These are phyloP conservation scores for Neoitamus cyanurus DNA, from an alignment of 2,888 invertebrate species.

Conservation along the genomic window DNA sequence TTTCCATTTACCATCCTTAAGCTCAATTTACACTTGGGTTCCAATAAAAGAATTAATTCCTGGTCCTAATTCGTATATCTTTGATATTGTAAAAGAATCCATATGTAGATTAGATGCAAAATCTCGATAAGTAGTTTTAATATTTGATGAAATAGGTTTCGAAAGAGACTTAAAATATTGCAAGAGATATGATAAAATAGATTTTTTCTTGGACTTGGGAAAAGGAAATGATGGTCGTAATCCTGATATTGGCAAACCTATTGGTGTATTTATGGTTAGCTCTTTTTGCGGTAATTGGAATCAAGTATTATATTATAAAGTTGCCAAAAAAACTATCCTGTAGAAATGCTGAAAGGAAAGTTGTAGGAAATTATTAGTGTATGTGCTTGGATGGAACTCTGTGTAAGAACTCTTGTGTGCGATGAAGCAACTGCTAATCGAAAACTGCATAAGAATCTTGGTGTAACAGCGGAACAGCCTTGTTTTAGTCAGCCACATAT, in stretches of 20 bases:
- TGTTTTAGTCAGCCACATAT: too few species aligned
- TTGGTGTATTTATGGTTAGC: background rate
- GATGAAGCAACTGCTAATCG: background rate
- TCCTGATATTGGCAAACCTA: background rate
- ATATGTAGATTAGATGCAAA: background rate
- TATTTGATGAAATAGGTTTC: background rate
- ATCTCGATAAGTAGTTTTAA: background rate
- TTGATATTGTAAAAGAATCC: background rate
- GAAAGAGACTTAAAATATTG: background rate
- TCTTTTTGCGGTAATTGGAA: background rate
- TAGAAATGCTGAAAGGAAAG: background rate
- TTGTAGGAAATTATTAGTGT: background rate
- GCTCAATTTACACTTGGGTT: background rate
- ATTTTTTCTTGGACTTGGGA: background rate
- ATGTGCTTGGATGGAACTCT: background rate
- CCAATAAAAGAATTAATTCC: background rate
- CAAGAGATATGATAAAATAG: background rate
- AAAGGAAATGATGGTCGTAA: background rate
- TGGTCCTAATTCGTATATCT: background rate
- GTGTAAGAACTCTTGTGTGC: background rate
- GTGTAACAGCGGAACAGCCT: background rate
- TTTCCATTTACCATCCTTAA: background rate
- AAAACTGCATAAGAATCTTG: background rate
- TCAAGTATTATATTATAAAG: background rate
- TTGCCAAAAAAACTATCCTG: background rate